Base-by-base conservation (phyloP, 2,113 vertebrate species). In the Oxyruncus cristatus region DNA sequence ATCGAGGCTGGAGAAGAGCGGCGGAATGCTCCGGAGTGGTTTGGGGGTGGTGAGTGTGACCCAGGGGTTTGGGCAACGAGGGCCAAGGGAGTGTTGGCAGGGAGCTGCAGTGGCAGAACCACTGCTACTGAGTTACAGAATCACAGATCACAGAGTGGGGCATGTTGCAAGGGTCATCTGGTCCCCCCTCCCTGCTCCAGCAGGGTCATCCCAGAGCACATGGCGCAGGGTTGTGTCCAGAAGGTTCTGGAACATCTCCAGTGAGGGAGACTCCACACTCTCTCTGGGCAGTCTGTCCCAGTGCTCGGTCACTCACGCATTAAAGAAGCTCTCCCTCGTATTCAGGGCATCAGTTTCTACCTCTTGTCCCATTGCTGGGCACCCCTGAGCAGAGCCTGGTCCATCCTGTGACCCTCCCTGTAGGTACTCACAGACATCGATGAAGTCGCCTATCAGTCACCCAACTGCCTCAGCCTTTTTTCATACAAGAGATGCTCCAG, bases 31-130 rank as follows among this genome's bases (percentile, higher is more conserved):
- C 14, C 17, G 61, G 9, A 8, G 2, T 22, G 47, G 17, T n/a
- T 32, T 21, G 5, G 8, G 35, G 49, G 26, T 68, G 35, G 27
- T 44, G 46, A 42, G 56, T 8, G 5, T 62, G 30, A 9, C 56
- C 1, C 47, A 37, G 23, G 42, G 27, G 28, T 21, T 39, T 0
- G 1, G 58, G 14, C 44, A 52, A 66, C 0, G 0, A 46, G 61
- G 66, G 35, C 33, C 27, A 44, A 17, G 26, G 44, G 26, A 26
- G 35, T 0, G 1, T 20, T 58, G 42, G 21, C 35, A 58, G 42
- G 15, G 52, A 76, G 44, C 30, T 74, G 59, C 50, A 75, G n/a
- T 75, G 61, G 13, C 44, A 42, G 37, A 23, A 46, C 39, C 18
- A 9, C 59, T 58, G 83, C 39, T 47, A 4, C 39, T 19, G 35